Evolutionary conservation across 2,888 invertebrate species (phyloP), one percentile per base, ranked within the genome.

Genomic region (Crematogaster levior): DNA sequence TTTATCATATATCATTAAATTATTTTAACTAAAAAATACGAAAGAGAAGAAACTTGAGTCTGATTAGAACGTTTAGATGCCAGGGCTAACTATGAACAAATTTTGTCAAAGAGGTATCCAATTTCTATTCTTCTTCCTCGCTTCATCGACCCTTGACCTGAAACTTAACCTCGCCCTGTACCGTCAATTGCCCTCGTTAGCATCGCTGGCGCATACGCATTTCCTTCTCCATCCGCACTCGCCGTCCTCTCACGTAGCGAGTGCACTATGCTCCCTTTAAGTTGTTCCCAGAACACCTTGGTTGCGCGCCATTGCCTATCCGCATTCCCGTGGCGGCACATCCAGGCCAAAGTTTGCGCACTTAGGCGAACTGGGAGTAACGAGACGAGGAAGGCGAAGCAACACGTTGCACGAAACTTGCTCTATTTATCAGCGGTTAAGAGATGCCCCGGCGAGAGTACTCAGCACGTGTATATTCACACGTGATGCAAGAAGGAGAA

Each of bases 401-500:
- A 91, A 91, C 91, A 91, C 90, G 91, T 91, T 90, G 91, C 87
- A 82, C 88, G 82, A 91, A 91, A 92, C 91, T 92, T 90, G 88
- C 85, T 88, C 91, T 90, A 92, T 92, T 92, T 91, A 90, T 91
- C 90, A 91, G 87, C 70, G 86, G 88, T 89, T 89, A 87, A 85
- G 84, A 72, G 84, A 82, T 74, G 43, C 51, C 48, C 66, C 82
- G n/a, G 46, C 56, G 83, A 79, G 77, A 79, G 43, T 63, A 53
- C 73, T 75, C 61, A 34, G 80, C 80, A 81, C 74, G 60, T 74
- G 74, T 61, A 74, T 61, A 61, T 81, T 61, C 27, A 40, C 74
- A 74, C 40, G 51, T 37, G 60, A 60, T 51, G 30, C 12, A 61
- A 63, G 61, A 46, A 53, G 7, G 27, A 3, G 43, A 1, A 24